Evolutionary conservation across 1,140 invertebrate genomes (phyloP).

Genomic region (Heliconius nattereri): DNA sequence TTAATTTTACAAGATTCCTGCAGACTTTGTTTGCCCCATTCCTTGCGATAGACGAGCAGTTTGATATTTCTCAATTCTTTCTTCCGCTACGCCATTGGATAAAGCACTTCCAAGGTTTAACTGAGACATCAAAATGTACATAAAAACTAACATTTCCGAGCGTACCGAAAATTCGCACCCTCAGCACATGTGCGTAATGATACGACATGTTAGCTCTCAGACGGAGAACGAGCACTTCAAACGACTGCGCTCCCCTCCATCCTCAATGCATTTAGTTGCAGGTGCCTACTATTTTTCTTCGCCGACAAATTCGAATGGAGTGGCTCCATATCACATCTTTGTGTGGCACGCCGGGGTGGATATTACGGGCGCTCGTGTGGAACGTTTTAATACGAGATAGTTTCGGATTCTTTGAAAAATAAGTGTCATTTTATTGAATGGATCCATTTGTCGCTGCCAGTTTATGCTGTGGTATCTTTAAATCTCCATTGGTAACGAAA

Average conservation of each 20-base stretch:
- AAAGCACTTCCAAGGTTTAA: neutral
- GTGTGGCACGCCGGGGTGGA: conserved; percentile 34
- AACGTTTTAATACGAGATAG: conserved; percentile 50
- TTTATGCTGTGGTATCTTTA: neutral
- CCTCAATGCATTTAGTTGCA: conserved; percentile 72
- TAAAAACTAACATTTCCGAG: conserved; percentile 32
- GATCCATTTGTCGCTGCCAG: conserved; percentile 36
- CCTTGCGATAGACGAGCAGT: neutral
- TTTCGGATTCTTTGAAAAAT: conserved; percentile 47
- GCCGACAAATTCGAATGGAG: conserved; percentile 67
- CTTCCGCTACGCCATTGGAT: neutral
- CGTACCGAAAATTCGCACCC: conserved; percentile 38
- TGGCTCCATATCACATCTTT: conserved; percentile 49
- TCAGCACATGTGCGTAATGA: conserved; percentile 63
- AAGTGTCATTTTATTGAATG: conserved; percentile 45
- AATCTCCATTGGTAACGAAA: neutral
- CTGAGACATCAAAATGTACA: conserved; percentile 27
- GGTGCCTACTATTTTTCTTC: conserved; percentile 70
- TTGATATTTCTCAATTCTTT: neutral
- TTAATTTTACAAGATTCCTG: conserved; percentile 31
- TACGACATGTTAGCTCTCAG: conserved; percentile 54
- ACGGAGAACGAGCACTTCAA: conserved; percentile 67
- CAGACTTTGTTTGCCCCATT: conserved; percentile 7
- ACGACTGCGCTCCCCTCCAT: conserved; percentile 35
- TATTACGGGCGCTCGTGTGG: conserved; percentile 28